Evolutionary conservation across 2,797 vertebrate species (phyloP).

Genomic region (Sebastes goodei): DNA sequence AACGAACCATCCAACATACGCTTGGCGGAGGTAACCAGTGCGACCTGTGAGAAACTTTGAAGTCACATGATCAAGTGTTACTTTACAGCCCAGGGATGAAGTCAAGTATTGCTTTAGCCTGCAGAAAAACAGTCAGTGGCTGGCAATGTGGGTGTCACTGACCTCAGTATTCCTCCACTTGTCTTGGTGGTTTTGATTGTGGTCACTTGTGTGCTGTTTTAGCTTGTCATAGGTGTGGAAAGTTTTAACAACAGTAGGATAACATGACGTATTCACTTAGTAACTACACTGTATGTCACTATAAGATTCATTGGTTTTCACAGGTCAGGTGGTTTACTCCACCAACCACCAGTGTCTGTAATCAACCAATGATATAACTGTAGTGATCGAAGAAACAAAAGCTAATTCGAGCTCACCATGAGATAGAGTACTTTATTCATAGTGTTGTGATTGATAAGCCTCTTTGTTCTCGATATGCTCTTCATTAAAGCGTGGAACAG

Average conservation of each 20-base stretch:
- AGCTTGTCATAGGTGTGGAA: neutral
- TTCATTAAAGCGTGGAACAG: slow-evolving; percentile 65
- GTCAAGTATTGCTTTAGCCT: neutral
- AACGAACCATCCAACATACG: no score
- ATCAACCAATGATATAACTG: neutral
- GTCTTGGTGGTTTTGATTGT: neutral
- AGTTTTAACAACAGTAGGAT: neutral
- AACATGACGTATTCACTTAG: neutral
- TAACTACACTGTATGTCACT: neutral
- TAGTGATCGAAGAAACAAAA: neutral
- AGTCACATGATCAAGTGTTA: neutral
- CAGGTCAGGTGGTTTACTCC: neutral
- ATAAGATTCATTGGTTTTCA: neutral
- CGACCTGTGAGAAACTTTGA: neutral
- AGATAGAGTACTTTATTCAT: neutral
- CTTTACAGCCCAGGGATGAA: no score
- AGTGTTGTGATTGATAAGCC: slow-evolving; percentile 17
- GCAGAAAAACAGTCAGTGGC: neutral
- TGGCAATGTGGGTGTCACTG: neutral
- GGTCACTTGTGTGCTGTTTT: neutral
- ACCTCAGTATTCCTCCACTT: neutral
- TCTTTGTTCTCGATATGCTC: slow-evolving; percentile 48
- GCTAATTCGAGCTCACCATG: neutral
- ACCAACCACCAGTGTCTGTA: neutral
- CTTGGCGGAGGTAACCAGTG: no score